Percentiles rank a stretch among this genome's conserved stretches.
Evolutionary conservation across 2,797 vertebrate genomes (phyloP).

Genomic region (Australoheros facetus): DNA sequence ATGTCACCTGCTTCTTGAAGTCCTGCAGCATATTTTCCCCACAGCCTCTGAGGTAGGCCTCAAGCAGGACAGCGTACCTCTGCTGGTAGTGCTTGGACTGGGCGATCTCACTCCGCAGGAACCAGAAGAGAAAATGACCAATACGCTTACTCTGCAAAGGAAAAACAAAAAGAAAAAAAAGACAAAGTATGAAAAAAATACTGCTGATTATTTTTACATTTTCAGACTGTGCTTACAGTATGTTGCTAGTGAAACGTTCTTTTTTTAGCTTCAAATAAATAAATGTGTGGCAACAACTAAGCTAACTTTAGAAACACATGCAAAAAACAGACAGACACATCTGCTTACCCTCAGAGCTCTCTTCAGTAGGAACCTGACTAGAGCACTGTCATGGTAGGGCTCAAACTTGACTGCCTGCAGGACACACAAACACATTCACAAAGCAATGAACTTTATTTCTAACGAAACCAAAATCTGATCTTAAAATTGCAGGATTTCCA

Average conservation of each 20-base stretch:
- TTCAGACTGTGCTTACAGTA: background rate
- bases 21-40: constrained; percentile 93
- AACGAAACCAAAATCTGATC: background rate
- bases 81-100: constrained; percentile 98
- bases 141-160: constrained; percentile 92
- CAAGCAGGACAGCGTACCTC: constrained; percentile 93
- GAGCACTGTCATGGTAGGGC: constrained; percentile 95
- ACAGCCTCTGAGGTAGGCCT: constrained; percentile 95
- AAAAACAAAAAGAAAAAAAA: background rate
- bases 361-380: constrained; percentile 94
- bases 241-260: background rate
- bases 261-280: no score
- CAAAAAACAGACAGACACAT: background rate
- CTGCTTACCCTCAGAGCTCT: constrained; percentile 90
- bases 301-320: background rate
- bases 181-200: background rate
- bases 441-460: background rate
- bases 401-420: constrained; percentile 97
- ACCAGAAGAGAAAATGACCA: constrained; percentile 99
- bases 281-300: background rate
- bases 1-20: constrained; percentile 86
- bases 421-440: constrained; percentile 22
- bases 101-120: constrained; percentile 96
- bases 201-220: background rate
- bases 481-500: no score